Conservation (phyloP, 2,888 invertebrate species). For the Mantis religiosa region DNA sequence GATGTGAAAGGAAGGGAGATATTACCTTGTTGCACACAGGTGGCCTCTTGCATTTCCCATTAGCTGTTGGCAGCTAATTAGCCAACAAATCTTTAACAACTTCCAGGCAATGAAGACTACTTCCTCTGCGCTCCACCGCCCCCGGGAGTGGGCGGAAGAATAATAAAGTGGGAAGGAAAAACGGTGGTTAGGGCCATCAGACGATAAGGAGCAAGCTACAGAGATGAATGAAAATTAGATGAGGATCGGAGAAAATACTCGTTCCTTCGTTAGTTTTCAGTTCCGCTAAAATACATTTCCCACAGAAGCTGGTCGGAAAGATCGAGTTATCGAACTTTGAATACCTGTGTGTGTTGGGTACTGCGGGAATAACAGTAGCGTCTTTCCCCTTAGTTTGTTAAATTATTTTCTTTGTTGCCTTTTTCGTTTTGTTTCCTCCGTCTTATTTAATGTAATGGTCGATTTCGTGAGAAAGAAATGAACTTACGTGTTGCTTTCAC, state of each 20-base stretch:
- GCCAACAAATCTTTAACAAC: conserved; percentile 34
- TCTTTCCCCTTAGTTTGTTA: not conserved
- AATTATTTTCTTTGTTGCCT: too few relatives aligned
- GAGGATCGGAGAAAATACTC: not conserved
- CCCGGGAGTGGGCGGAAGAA: not conserved
- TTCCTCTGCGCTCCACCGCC: not conserved
- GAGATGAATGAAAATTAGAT: not conserved
- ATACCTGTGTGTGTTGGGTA: not conserved
- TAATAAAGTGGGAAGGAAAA: not conserved
- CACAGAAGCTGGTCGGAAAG: not conserved
- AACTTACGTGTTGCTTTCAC: too few relatives aligned
- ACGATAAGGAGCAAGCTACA: not conserved
- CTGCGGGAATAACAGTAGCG: not conserved
- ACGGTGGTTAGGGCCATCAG: not conserved
- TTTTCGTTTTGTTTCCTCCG: too few relatives aligned
- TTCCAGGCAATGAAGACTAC: conserved; percentile 20
- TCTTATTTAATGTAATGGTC: too few relatives aligned
- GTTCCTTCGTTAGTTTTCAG: not conserved
- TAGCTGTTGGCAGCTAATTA: conserved; percentile 32
- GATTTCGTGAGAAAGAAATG: too few relatives aligned
- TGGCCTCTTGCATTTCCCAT: conserved; percentile 20
- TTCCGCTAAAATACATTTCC: not conserved
- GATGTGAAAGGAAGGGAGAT: not conserved
- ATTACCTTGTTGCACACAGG: not conserved
- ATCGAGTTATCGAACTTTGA: not conserved